Conservation (phyloP, 2,113 vertebrate genomes). For the Lepidothrix coronata region DNA sequence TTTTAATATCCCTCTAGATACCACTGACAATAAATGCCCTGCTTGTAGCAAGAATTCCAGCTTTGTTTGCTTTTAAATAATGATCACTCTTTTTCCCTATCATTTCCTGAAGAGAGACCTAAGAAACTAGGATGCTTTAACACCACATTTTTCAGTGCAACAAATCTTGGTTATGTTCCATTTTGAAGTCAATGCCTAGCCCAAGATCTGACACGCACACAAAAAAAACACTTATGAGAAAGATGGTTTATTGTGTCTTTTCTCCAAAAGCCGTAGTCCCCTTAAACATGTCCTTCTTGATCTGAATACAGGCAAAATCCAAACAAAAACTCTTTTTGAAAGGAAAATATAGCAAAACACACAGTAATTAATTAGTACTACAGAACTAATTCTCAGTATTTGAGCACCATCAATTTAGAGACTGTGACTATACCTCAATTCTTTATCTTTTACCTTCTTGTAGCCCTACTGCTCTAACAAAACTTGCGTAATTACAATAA, state of each 20-base stretch:
- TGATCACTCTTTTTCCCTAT: background rate
- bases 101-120: background rate
- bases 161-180: background rate
- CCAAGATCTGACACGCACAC: background rate
- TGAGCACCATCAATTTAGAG: background rate
- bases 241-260: background rate
- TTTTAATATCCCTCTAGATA: background rate
- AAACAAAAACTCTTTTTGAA: background rate
- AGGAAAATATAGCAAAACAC: background rate
- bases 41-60: background rate
- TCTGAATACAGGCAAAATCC: background rate
- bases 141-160: background rate
- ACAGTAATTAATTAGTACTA: background rate
- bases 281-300: background rate
- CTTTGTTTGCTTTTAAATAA: background rate
- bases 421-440: background rate
- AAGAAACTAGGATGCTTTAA: background rate
- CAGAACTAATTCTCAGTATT: rapidly evolving
- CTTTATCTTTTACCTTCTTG: background rate
- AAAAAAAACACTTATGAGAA: background rate
- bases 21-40: background rate
- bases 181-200: background rate
- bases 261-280: background rate
- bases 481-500: background rate
- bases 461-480: background rate